phyloP scores from a whole-genome alignment of 2,113 vertebrate species.

The zebrafish (Danio rerio) region DNA sequence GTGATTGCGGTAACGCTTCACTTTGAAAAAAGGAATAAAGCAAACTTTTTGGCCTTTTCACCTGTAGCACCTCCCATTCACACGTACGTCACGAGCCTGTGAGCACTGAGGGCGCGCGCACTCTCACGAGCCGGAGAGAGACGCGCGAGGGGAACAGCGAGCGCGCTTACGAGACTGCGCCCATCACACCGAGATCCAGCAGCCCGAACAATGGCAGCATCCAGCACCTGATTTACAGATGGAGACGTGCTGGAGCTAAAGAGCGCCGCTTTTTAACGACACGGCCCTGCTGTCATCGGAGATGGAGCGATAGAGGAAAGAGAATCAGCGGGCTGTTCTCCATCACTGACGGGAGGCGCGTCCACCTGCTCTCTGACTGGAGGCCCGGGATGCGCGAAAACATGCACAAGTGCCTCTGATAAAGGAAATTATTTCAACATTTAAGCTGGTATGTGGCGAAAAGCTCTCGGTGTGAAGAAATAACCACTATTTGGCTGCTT shows the following conservation, averaged over 20 bases:
- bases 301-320: slow-evolving; percentile 77
- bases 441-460: not conserved
- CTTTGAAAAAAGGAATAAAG: slow-evolving; percentile 63
- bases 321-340: slow-evolving; percentile 75
- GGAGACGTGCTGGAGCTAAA: slow-evolving; percentile 62
- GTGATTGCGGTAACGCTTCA: not conserved
- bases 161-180: slow-evolving; percentile 77
- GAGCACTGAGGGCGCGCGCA: slow-evolving; percentile 66
- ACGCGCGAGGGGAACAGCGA: slow-evolving; percentile 68
- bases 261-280: slow-evolving; percentile 63
- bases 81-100: slow-evolving; percentile 8
- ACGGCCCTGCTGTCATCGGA: slow-evolving; percentile 72
- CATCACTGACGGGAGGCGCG: slow-evolving; percentile 82
- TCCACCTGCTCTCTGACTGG: slow-evolving; percentile 83
- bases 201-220: slow-evolving; percentile 77
- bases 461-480: not conserved
- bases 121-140: slow-evolving; percentile 84
- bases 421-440: not conserved
- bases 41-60: slow-evolving; percentile 53
- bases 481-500: slow-evolving; percentile 70
- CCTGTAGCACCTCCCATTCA: slow-evolving; percentile 51
- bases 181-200: slow-evolving; percentile 44
- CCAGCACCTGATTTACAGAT: slow-evolving; percentile 70
- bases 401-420: slow-evolving; percentile 59
- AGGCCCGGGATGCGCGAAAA: slow-evolving; percentile 75